phyloP scores from a whole-genome alignment of 2,797 vertebrate species.

The Molossus molossus region DNA sequence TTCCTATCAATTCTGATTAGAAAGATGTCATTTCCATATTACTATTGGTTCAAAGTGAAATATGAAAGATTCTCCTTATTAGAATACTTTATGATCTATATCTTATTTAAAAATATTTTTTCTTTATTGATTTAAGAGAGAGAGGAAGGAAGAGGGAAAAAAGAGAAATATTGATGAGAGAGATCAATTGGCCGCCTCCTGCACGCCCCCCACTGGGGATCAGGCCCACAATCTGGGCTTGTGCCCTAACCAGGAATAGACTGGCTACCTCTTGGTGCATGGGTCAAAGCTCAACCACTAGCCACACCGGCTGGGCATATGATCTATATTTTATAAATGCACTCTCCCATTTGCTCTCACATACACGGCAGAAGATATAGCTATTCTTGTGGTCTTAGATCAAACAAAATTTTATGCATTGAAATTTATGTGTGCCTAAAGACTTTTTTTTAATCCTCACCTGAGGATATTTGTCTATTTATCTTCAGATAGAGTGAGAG shows the following conservation, averaged over 20 bases:
- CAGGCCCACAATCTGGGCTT: too few species aligned
- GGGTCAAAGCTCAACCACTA: too few species aligned
- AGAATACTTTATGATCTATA: not conserved
- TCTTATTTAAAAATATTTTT: not conserved
- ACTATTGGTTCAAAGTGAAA: not conserved
- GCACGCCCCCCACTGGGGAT: too few species aligned
- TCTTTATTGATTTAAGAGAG: too few species aligned
- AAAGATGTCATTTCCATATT: constrained; percentile 46
- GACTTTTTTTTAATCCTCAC: not conserved
- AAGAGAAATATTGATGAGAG: too few species aligned
- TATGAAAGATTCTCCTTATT: not conserved
- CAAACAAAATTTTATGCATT: constrained; percentile 53
- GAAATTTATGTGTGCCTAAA: constrained; percentile 1
- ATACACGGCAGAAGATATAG: not conserved
- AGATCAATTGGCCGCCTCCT: too few species aligned
- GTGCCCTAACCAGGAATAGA: too few species aligned
- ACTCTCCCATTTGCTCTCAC: not conserved
- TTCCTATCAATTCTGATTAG: constrained; percentile 18
- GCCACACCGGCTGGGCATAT: not conserved
- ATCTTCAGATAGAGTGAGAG: too few species aligned
- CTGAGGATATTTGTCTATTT: too few species aligned
- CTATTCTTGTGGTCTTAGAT: constrained; percentile 40
- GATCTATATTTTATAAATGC: not conserved
- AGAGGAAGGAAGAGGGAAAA: too few species aligned
- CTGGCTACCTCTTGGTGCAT: too few species aligned